Evolutionary conservation across 2,797 vertebrate genomes (phyloP), one percentile per base, ranked within the genome.

Genomic region (Rhabdomys pumilio): DNA sequence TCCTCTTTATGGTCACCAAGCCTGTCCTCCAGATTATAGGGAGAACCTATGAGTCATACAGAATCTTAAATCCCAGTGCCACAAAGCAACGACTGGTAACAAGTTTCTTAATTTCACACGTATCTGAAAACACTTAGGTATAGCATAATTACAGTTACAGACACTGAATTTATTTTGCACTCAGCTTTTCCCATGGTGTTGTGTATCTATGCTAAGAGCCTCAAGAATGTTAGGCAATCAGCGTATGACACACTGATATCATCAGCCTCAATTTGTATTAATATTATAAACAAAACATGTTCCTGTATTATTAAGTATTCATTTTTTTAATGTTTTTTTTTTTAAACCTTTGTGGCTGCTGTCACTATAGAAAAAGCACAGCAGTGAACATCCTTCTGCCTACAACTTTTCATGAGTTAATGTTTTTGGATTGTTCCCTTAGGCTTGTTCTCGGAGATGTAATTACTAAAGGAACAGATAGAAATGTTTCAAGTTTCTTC

Each of bases 381-480:
- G 20, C 53, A 20, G 6, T 15, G 83, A 67, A 77, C 20, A 9
- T 61, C 63, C 67, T 80, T 59, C 61, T 89, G 0, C 4, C 24
- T 24, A 55, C 47, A 31, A 26, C n/a, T 67, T 85, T 82, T 85
- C 38, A 41, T 29, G 47, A 75, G 12, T 90, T 19, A 86, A 38
- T 53, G n/a, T n/a, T 57, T 96, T 88, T 90, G n/a, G 47, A n/a
- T 61, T 53, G 17, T 65, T 61, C 53, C 87, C 77, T 85, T 44
- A 57, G 87, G 96, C 88, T 89, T 63, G 59, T 63, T 97, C 84
- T 72, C 41, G 38, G 77, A 85, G 61, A n/a, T 65, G 61, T 53
- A 89, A 86, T 96, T 77, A 84, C 15, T 72, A 83, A 82, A 67
- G 86, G 67, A 95, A 63, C 47, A 89, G 53, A 84, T 84, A 72